Conservation (phyloP, 1,140 invertebrate genomes). For the Polypedilum vanderplanki region DNA sequence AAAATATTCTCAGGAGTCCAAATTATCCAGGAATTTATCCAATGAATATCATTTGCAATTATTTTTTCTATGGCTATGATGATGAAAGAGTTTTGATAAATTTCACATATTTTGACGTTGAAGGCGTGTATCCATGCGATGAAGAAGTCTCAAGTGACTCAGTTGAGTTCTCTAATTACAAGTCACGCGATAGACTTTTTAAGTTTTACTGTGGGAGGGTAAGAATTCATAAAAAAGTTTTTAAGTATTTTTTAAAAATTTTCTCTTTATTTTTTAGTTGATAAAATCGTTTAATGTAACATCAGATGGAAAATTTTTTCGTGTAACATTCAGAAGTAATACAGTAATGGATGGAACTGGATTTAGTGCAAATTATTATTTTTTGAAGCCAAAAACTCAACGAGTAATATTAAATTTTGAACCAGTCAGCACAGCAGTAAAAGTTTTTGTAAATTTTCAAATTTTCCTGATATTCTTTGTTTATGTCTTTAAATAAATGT, state of each 20-base stretch:
- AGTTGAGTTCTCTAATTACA: slow-evolving; percentile 90
- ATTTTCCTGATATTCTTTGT: no score
- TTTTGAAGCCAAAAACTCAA: slow-evolving; percentile 43
- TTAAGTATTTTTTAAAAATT: slow-evolving; percentile 37
- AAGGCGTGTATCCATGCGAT: slow-evolving; percentile 81
- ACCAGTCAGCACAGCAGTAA: no score
- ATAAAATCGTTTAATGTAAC: slow-evolving; percentile 65
- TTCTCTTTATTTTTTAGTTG: background rate
- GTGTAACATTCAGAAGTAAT: slow-evolving; percentile 90
- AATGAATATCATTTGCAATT: slow-evolving; percentile 87
- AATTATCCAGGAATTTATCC: slow-evolving; percentile 92
- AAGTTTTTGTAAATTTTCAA: no score
- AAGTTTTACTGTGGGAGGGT: slow-evolving; percentile 77
- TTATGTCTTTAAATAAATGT: no score
- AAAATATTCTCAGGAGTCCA: slow-evolving; percentile 52
- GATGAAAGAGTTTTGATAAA: slow-evolving; percentile 78
- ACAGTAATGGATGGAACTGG: slow-evolving; percentile 86
- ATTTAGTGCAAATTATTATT: slow-evolving; percentile 86
- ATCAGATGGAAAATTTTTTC: slow-evolving; percentile 87
- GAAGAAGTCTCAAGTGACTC: slow-evolving; percentile 82
- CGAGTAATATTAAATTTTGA: no score
- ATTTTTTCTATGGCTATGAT: slow-evolving; percentile 79
- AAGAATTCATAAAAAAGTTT: slow-evolving; percentile 35
- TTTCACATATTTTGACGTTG: slow-evolving; percentile 86
- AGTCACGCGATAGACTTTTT: slow-evolving; percentile 78